Conservation (phyloP, 1,140 invertebrate species). For the Micrasema longulum region DNA sequence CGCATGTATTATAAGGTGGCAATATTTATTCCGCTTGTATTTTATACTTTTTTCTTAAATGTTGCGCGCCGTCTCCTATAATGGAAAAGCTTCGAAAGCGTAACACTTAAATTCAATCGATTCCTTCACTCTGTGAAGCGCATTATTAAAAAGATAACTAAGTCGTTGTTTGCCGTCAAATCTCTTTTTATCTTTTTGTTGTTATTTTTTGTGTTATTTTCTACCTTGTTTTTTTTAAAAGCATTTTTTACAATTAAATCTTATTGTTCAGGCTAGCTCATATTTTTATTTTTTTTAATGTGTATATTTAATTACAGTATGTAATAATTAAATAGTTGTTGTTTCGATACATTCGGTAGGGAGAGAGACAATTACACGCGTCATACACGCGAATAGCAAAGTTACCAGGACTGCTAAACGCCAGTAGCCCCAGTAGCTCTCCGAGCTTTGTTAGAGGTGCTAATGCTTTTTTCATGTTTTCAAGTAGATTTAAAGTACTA, state of each 20-base stretch:
- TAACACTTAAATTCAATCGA: conserved; percentile 36
- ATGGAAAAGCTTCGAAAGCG: conserved; percentile 28
- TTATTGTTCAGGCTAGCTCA: conserved; percentile 7
- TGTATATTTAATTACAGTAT: not conserved
- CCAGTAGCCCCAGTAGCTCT: no score
- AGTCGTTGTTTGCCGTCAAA: conserved; percentile 13
- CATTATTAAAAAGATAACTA: conserved; percentile 31
- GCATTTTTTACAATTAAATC: no score
- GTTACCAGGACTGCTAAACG: no score
- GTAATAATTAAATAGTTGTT: no score
- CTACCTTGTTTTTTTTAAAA: no score
- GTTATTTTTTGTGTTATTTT: conserved; percentile 5
- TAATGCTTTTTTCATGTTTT: no score
- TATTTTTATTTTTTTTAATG: conserved; percentile 18
- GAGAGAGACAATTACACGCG: no score
- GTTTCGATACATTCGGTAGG: no score
- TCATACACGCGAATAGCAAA: no score
- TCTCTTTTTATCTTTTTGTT: not conserved
- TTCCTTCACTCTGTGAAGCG: conserved; percentile 24
- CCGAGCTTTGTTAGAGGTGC: no score
- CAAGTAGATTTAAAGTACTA: no score
- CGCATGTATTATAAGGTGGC: no score
- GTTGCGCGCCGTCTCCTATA: not conserved
- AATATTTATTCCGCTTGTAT: conserved; percentile 3
- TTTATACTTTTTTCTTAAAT: conserved; percentile 8